Evolutionary conservation across 2,797 vertebrate species (phyloP).

Genomic region (Alfaro cultratus): DNA sequence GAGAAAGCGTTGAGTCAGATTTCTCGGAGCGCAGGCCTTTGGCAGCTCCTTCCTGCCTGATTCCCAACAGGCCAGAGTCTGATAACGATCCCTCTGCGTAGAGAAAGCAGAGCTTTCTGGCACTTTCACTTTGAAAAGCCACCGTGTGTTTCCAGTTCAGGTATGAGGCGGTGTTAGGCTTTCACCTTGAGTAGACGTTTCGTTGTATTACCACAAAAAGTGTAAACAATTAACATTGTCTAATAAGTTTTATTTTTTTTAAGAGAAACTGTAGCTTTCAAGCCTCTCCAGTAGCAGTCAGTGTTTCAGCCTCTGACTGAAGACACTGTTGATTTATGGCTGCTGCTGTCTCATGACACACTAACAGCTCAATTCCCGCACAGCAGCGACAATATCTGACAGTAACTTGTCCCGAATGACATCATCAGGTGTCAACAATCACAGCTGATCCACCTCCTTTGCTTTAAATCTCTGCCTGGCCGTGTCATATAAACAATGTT

Average conservation of each 20-base stretch:
- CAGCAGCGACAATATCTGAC: background rate
- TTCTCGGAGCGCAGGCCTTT: slow-evolving; percentile 50
- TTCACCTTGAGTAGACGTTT: background rate
- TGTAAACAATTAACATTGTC: background rate
- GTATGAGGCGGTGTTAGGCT: background rate
- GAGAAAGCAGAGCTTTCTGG: slow-evolving; percentile 25
- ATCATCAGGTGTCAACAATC: background rate
- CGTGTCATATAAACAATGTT: no score
- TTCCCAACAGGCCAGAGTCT: slow-evolving; percentile 53
- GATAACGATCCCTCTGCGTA: slow-evolving; percentile 24
- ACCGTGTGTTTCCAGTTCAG: background rate
- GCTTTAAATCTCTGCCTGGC: background rate
- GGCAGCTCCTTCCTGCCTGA: slow-evolving; percentile 54
- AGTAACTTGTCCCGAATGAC: background rate
- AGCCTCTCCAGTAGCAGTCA: background rate
- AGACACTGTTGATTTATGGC: background rate
- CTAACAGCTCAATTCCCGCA: background rate
- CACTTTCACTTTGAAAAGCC: slow-evolving; percentile 13
- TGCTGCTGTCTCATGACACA: background rate
- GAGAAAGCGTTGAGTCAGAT: slow-evolving; percentile 70
- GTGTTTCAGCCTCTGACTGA: background rate
- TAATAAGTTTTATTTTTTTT: background rate
- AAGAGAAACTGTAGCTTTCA: background rate
- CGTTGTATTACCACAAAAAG: background rate
- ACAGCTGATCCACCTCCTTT: background rate